Percentiles rank a stretch among this genome's conserved stretches.
These are phyloP conservation scores for Mobula hypostoma DNA, from an alignment of 2,113 vertebrate genomes.

Conservation along the genomic window DNA sequence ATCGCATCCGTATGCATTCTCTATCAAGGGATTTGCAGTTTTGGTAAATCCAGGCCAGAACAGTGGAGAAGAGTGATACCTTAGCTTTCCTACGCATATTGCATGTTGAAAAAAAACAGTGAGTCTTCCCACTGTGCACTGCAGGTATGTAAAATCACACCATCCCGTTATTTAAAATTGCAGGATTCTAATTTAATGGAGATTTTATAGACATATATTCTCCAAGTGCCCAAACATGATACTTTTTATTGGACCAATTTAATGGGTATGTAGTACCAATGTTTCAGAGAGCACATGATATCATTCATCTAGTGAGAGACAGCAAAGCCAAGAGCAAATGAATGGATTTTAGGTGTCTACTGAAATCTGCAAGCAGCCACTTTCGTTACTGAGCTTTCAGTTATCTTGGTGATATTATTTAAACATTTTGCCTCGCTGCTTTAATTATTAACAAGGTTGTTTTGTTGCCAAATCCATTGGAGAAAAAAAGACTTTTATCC, in stretches of 20 bases:
- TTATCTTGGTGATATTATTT: neutral
- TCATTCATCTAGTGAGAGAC: neutral
- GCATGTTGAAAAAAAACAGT: neutral
- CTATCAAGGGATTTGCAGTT: slow-evolving; percentile 28
- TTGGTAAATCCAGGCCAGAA: neutral
- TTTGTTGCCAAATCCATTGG: neutral
- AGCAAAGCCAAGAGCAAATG: neutral
- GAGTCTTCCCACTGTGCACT: neutral
- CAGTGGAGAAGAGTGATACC: neutral
- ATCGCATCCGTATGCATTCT: neutral
- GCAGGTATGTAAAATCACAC: slow-evolving; percentile 8
- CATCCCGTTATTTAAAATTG: slow-evolving; percentile 32
- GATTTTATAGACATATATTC: slow-evolving; percentile 26
- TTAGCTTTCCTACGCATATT: neutral
- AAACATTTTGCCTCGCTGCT: neutral
- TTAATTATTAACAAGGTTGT: neutral
- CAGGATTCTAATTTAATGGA: slow-evolving; percentile 25
- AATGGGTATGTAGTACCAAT: neutral
- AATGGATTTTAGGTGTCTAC: neutral
- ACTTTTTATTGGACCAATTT: slow-evolving; percentile 33
- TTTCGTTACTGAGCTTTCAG: neutral
- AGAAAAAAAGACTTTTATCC: neutral
- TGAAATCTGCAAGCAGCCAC: neutral
- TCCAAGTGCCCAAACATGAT: slow-evolving; percentile 28
- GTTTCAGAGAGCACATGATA: neutral